Evolutionary conservation across 2,113 vertebrate species (phyloP).

Genomic region (Emberiza fucata): DNA sequence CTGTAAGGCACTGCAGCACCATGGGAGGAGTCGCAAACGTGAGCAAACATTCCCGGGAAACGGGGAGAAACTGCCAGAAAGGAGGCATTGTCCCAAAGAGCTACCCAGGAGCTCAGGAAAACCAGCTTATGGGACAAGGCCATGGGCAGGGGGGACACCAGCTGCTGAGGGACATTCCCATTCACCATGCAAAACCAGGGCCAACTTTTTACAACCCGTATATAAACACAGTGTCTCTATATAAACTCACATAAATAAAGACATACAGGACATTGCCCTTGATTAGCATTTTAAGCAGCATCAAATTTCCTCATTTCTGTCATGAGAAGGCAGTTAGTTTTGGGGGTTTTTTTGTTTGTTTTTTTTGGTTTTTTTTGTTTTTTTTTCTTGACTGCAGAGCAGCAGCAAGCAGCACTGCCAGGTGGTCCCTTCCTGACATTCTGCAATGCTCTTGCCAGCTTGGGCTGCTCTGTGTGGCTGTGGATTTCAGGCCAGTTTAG

Average conservation of each 20-base stretch:
- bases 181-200: background rate
- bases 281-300: background rate
- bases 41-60: background rate
- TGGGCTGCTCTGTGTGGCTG: background rate
- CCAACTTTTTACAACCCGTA: background rate
- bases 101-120: background rate
- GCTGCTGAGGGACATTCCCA: background rate
- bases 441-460: background rate
- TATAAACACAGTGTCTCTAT: background rate
- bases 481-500: background rate
- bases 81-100: background rate
- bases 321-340: rapidly evolving
- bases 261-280: background rate
- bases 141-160: rapidly evolving
- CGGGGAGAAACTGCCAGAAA: background rate
- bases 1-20: rapidly evolving
- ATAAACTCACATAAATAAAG: background rate
- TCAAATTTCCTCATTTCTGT: background rate
- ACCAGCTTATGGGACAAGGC: rapidly evolving
- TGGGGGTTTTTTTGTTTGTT: no score
- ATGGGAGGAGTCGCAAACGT: rapidly evolving
- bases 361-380: rapidly evolving
- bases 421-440: background rate
- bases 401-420: background rate
- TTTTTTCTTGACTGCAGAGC: background rate